These are phyloP conservation scores for Struthio camelus DNA, from an alignment of 2,113 vertebrate genomes.

Conservation along the genomic window DNA sequence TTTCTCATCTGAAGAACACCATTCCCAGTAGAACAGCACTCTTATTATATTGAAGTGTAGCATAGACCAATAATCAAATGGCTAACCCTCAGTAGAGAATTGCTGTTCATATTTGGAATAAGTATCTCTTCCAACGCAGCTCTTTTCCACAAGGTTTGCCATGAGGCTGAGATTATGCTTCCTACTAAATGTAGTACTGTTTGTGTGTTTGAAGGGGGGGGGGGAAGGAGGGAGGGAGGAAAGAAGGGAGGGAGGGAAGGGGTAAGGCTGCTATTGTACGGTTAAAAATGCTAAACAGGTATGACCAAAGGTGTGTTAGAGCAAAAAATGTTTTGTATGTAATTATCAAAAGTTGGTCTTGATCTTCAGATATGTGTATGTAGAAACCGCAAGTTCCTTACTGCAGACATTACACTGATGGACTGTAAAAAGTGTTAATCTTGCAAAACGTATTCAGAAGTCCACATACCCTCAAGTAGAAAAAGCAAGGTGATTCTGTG, in stretches of 20 bases:
- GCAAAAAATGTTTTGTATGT: conserved; percentile 28
- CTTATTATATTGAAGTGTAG: conserved; percentile 44
- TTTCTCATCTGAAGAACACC: conserved; percentile 8
- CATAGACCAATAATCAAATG: conserved; percentile 34
- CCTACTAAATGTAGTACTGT: conserved; percentile 33
- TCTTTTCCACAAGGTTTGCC: conserved; percentile 55
- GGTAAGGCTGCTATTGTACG: conserved; percentile 48
- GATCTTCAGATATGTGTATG: background rate
- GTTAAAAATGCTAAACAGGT: conserved; percentile 44
- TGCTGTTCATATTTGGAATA: conserved; percentile 29
- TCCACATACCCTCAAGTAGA: conserved; percentile 32
- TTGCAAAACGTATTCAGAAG: conserved; percentile 27
- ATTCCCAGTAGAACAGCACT: conserved; percentile 55
- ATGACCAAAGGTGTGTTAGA: conserved; percentile 63
- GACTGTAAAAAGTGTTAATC: background rate
- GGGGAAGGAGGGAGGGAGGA: background rate
- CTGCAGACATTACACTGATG: background rate
- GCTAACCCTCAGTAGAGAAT: conserved; percentile 1
- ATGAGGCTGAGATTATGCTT: conserved; percentile 63
- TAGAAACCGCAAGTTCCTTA: conserved; percentile 30
- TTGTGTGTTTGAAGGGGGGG: conserved; percentile 18
- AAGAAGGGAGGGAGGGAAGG: background rate
- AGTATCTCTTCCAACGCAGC: conserved; percentile 44
- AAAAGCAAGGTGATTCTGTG: conserved; percentile 60
- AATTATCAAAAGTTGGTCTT: conserved; percentile 24